phyloP scores from a whole-genome alignment of 2,113 vertebrate species.

The Zingel zingel region DNA sequence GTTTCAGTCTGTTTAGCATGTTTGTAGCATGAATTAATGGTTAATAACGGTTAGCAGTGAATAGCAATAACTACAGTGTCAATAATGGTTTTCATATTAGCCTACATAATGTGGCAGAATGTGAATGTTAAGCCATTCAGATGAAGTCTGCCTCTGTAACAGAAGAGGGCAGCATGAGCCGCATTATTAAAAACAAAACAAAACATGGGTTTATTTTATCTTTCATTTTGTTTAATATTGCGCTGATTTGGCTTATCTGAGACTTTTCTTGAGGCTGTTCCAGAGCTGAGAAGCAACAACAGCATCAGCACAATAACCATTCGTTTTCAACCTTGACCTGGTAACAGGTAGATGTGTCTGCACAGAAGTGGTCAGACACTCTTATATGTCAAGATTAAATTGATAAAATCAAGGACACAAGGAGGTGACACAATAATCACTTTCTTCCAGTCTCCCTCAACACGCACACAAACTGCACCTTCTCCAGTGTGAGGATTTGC shows the following conservation, averaged over 20 bases:
- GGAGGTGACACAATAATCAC: background rate
- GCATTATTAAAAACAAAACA: constrained; percentile 8
- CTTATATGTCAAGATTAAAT: background rate
- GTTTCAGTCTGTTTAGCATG: background rate
- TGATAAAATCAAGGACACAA: background rate
- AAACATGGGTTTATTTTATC: background rate
- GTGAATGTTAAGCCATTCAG: background rate
- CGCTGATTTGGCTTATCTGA: background rate
- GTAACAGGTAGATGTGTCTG: background rate
- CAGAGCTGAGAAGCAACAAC: background rate
- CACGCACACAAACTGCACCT: background rate
- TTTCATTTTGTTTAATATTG: background rate
- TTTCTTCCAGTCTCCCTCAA: background rate
- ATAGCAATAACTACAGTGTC: background rate
- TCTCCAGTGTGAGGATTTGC: background rate
- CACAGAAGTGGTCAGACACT: background rate
- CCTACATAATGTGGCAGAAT: constrained; percentile 13
- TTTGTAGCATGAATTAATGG: background rate
- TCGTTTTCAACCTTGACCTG: background rate
- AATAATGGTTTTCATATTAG: background rate
- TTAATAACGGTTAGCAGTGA: background rate
- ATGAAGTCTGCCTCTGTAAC: constrained; percentile 33
- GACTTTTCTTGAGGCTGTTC: background rate
- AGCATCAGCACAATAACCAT: background rate
- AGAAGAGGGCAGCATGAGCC: constrained; percentile 73